Evolutionary conservation across 2,113 vertebrate genomes (phyloP).

Genomic region (Onychostruthus taczanowskii): DNA sequence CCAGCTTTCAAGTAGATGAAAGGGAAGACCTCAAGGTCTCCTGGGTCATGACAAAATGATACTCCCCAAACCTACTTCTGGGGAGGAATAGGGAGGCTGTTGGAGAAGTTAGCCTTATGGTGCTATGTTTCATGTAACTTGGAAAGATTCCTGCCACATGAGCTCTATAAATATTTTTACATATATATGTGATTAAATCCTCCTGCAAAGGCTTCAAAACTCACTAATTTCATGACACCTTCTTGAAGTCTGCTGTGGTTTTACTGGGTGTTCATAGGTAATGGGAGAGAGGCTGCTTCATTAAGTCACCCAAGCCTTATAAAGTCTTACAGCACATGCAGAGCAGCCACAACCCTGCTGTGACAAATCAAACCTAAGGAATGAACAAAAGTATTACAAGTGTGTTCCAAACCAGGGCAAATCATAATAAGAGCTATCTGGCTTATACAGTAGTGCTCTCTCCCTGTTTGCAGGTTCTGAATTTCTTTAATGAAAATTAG

Average conservation of each 20-base stretch:
- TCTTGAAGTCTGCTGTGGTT: background rate
- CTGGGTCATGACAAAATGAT: background rate
- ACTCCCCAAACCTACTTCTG: background rate
- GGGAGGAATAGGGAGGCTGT: background rate
- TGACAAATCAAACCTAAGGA: background rate
- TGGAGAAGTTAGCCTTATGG: rapidly evolving
- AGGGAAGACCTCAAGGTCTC: background rate
- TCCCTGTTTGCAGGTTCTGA: background rate
- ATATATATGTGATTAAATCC: background rate
- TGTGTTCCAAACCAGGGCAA: background rate
- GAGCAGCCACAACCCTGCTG: background rate
- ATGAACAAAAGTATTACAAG: background rate
- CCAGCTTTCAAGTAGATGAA: background rate
- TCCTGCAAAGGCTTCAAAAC: background rate
- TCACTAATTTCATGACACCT: background rate
- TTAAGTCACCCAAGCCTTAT: background rate
- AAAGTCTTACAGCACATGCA: background rate
- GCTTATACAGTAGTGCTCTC: background rate
- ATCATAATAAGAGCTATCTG: background rate
- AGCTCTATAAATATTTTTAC: background rate
- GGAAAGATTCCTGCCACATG: background rate
- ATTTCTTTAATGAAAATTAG: background rate
- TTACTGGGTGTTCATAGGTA: background rate
- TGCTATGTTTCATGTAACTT: rapidly evolving
- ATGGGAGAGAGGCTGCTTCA: background rate